Base-by-base conservation (phyloP, 2,797 vertebrate species). In the Aeoliscus strigatus region DNA sequence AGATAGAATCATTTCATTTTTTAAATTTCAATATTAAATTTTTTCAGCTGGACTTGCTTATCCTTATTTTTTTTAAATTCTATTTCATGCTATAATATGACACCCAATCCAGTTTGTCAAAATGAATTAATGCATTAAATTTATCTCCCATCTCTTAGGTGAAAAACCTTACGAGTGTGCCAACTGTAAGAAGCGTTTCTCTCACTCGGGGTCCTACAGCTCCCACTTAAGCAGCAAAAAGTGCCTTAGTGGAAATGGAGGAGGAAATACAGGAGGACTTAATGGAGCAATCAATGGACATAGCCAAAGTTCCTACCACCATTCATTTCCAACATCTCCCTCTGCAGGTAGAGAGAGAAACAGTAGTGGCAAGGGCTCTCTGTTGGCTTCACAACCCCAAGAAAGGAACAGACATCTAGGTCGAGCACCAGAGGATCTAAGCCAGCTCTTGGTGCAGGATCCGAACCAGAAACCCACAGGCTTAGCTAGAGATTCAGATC, bases 151-250 rank as follows among this genome's bases (percentile, higher is more conserved):
- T 67, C 47, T 58, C 76, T 85, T 73, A 92, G 96, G 96, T 90
- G 96, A 98, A 85, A 99, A 99, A 91, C 96, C 96, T 83, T 99
- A 99, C 66, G 96, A 98, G 85, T 98, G 96, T 86, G 93, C 96
- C 86, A 98, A 98, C 89, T 98, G 96, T 89, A 98, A 98, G 91
- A 98, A 98, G 85, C 92, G 96, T 57, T 98, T 98, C 88, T 98
- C 96, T 70, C 96, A 98, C 90, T 98, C 96, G 51, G 96, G 96
- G 79, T 98, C 96, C 36, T 98, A 98, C 80, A 98, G 96, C 81
- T 98, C 96, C 51, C 96, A 98, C 80, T 98, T 98, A 85, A 98
- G 96, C 88, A 98, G 96, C 79, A 98, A 98, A 86, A 98, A 98
- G 79, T 98, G 96, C 82, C n/a, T 72, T 1, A 84, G 79, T 24